A percentile compares a stretch with the other conserved stretches of the same genome.
These are phyloP conservation scores for Motacilla tschutschensis DNA, from an alignment of 2,113 vertebrate species.

Conservation along the genomic window DNA sequence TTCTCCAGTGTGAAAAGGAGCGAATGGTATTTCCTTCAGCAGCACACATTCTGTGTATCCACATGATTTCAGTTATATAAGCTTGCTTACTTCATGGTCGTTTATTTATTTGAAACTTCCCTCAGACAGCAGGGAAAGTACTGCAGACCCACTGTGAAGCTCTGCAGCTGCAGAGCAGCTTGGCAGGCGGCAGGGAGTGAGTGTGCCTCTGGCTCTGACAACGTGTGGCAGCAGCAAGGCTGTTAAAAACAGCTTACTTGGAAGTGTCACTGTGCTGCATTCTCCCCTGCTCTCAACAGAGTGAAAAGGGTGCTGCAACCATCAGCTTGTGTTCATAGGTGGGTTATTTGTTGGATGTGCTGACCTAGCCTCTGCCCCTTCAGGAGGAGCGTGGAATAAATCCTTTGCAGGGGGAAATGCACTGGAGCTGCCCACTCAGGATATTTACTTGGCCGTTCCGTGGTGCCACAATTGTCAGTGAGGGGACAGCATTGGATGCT, in stretches of 20 bases:
- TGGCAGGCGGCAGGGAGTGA: rapidly evolving
- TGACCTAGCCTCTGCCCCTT: slow-evolving; percentile 58
- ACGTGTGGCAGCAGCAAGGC: neutral
- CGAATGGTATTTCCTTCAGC: neutral
- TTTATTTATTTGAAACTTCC: slow-evolving; percentile 35
- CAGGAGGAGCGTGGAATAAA: slow-evolving; percentile 19
- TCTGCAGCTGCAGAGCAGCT: neutral
- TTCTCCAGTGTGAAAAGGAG: neutral
- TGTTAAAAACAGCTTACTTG: neutral
- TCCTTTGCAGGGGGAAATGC: neutral
- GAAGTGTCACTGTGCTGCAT: neutral
- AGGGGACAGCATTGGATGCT: neutral
- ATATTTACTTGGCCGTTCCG: neutral
- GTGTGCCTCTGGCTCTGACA: neutral
- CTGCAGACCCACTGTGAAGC: neutral
- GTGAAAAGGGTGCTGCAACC: neutral
- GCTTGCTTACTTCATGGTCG: neutral
- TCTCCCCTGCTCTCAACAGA: neutral
- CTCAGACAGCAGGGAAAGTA: neutral
- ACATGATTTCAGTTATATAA: neutral
- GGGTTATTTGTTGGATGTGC: neutral
- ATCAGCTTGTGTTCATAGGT: neutral
- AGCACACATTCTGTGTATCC: neutral
- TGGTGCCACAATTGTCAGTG: slow-evolving; percentile 25
- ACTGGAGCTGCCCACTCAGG: slow-evolving; percentile 36